Base-by-base conservation (phyloP, 2,797 vertebrate genomes). In the Arremon aurantiirostris region DNA sequence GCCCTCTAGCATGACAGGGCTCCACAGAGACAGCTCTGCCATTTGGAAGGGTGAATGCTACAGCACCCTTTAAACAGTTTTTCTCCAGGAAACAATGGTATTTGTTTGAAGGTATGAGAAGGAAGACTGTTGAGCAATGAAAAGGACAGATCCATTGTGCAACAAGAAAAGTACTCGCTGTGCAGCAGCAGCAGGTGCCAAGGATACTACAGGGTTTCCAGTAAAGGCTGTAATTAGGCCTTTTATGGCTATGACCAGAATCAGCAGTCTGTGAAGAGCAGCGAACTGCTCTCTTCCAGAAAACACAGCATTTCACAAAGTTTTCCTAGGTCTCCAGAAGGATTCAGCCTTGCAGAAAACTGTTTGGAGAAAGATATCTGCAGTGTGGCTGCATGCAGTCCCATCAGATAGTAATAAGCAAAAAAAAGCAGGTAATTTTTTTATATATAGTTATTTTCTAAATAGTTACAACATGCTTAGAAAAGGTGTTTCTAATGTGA, bases 21-120 rank as follows among this genome's bases (percentile, higher is more conserved):
- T 86, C n/a, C 75, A 39, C 2, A 72, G 57, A 84, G 84, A 68
- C 53, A 60, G 63, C 50, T 89, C 91, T 94, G 83, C 93, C 93
- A 91, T 94, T 95, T 95, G 95, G 82, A 95, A 97, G 93, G 47
- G 57, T 86, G 69, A 93, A 91, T 82, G 80, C 87, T 94, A 66
- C 92, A 87, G 63, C 87, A 91, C 73, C 64, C 86, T 39, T 50
- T 72, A 49, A 82, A 77, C 3, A 34, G 37, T 85, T 41, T 72
- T 84, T 73, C 81, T 92, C 39, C n/a, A 64, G 72, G 80, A 82
- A 66, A 79, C 32, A 84, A 69, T 12, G 32, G 21, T 23, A 63
- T 81, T 88, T 77, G 46, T 82, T 71, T 80, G 84, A 89, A 87
- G 53, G 72, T 52, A 24, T 46, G 55, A 79, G 63, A 32, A 82